A percentile compares a stretch with the other conserved stretches of the same genome.
Conservation (phyloP, 2,888 invertebrate genomes). For the Phyllotreta cruciferae region DNA sequence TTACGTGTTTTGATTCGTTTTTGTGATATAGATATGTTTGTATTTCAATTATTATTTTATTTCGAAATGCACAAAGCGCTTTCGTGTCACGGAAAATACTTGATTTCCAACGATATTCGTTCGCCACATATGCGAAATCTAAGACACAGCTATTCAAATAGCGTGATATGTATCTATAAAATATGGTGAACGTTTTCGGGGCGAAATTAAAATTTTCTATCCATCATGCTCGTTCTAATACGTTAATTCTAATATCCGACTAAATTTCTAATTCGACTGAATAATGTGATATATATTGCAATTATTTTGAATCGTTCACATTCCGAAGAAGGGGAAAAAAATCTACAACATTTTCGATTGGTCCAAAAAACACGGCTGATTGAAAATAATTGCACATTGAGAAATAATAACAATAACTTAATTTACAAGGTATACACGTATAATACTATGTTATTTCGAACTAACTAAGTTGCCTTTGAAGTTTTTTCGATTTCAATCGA, state of each 20-base stretch:
- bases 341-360: conserved; percentile 24
- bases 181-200: no score
- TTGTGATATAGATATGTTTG: not conserved
- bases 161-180: no score
- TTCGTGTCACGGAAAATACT: conserved; percentile 5
- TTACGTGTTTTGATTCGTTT: not conserved
- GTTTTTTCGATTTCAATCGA: conserved; percentile 46
- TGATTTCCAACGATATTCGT: conserved; percentile 9
- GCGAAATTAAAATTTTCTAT: conserved; percentile 24
- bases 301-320: conserved; percentile 41
- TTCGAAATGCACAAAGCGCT: conserved; percentile 1
- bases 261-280: conserved; percentile 15
- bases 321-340: conserved; percentile 1
- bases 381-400: conserved; percentile 44
- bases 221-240: conserved; percentile 49
- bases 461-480: conserved; percentile 61
- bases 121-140: conserved; percentile 35
- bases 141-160: not conserved
- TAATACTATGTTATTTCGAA: conserved; percentile 60
- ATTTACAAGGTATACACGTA: conserved; percentile 49
- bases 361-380: conserved; percentile 34
- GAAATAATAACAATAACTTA: conserved; percentile 25
- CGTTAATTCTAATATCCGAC: conserved; percentile 38
- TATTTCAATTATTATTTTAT: not conserved
- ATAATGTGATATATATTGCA: conserved; percentile 26